Conservation (phyloP, 2,113 vertebrate species). For the Alligator mississippiensis region DNA sequence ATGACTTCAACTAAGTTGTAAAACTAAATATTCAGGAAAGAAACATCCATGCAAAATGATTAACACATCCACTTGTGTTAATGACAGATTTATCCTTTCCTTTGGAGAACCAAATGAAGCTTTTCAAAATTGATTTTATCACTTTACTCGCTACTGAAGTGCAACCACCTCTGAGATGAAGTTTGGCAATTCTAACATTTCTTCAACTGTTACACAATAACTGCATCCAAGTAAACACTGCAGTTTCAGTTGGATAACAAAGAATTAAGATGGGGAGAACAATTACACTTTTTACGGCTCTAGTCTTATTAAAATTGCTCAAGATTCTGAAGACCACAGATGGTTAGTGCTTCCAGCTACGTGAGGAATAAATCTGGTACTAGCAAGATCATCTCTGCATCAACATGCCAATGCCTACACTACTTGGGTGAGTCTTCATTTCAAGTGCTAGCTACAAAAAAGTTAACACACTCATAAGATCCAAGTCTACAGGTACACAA, state of each 20-base stretch:
- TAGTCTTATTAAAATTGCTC: background rate
- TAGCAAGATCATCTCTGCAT: background rate
- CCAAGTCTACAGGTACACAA: too few relatives aligned
- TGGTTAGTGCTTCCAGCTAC: background rate
- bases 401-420: background rate
- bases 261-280: background rate
- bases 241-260: background rate
- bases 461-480: too few relatives aligned
- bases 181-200: background rate
- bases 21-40: slow-evolving; percentile 59
- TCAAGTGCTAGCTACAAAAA: background rate
- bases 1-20: slow-evolving; percentile 26
- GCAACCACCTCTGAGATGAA: slow-evolving; percentile 20
- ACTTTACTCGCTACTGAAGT: slow-evolving; percentile 19
- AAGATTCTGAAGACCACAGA: background rate
- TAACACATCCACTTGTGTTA: background rate
- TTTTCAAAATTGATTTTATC: slow-evolving; percentile 56
- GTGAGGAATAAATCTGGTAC: too few relatives aligned
- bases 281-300: background rate
- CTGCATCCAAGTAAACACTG: background rate
- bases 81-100: slow-evolving; percentile 43
- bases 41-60: slow-evolving; percentile 66
- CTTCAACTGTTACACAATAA: background rate
- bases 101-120: slow-evolving; percentile 28
- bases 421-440: background rate